Percentiles rank a stretch among this genome's conserved stretches.
Evolutionary conservation across 2,888 invertebrate genomes (phyloP).

Genomic region (Phanerotoma sp.): DNA sequence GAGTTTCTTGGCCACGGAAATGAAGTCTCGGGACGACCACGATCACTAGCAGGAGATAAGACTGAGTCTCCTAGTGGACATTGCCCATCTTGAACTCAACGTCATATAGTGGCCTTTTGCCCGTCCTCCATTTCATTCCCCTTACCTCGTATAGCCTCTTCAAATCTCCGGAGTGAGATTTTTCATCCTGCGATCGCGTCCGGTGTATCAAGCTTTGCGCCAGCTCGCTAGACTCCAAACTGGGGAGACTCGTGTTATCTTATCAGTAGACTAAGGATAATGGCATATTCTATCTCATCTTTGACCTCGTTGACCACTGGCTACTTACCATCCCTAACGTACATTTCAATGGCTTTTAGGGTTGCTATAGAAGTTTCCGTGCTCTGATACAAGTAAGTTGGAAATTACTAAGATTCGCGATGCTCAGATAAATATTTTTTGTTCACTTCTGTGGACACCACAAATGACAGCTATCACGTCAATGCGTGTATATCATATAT

Average conservation of each 20-base stretch:
- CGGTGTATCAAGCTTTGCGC: conserved; percentile 50
- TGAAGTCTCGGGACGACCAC: conserved; percentile 53
- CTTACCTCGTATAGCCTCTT: conserved; percentile 8
- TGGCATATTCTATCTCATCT: conserved; percentile 33
- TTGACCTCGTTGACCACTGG: conserved; percentile 24
- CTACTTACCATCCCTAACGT: no score
- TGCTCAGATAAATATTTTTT: no score
- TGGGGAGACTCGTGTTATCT: conserved; percentile 25
- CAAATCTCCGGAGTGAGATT: conserved; percentile 49
- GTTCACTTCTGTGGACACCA: no score
- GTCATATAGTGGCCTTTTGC: conserved; percentile 6
- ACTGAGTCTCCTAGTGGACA: conserved; percentile 26
- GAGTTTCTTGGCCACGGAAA: conserved; percentile 53
- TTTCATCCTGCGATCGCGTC: conserved; percentile 55
- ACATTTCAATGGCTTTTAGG: no score
- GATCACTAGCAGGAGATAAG: conserved; percentile 55
- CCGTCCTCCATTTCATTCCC: conserved; percentile 28
- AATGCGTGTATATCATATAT: background rate
- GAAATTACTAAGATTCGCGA: background rate
- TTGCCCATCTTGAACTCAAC: conserved; percentile 8
- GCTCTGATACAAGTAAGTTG: background rate
- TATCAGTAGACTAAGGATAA: conserved; percentile 30
- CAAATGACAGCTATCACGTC: conserved; percentile 22
- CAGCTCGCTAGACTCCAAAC: conserved; percentile 15
- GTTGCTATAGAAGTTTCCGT: no score